phyloP scores from a whole-genome alignment of 1,140 invertebrate species.

The Caligus rogercresseyi region DNA sequence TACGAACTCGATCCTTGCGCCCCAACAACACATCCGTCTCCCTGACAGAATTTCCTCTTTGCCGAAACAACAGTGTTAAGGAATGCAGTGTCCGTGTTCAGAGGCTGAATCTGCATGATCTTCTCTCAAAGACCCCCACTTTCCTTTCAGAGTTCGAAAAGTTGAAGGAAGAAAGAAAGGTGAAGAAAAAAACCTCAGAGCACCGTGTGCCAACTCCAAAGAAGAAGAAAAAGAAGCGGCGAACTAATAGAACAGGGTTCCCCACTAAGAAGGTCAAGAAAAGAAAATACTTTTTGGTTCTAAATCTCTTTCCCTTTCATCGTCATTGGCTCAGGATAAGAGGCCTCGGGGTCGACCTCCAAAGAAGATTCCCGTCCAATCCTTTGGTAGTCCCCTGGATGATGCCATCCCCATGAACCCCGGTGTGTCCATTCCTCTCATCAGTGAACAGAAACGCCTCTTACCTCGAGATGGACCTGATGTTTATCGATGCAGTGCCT shows the following conservation, averaged over 20 bases:
- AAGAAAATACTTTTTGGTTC: no score
- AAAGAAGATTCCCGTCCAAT: not conserved
- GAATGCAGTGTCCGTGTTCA: not conserved
- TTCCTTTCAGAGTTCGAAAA: not conserved
- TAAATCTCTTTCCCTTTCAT: not conserved
- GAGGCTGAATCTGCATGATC: not conserved
- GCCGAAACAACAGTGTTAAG: not conserved
- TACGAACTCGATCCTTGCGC: not conserved
- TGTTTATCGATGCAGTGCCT: not conserved
- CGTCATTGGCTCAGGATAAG: not conserved
- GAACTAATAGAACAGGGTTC: slow-evolving; percentile 66
- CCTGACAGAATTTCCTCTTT: not conserved
- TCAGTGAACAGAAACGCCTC: not conserved
- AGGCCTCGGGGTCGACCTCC: slow-evolving; percentile 5
- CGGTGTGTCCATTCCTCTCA: not conserved
- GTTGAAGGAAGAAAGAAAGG: not conserved
- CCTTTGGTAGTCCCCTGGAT: not conserved
- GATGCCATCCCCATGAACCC: not conserved
- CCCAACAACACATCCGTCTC: not conserved
- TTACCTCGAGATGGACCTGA: not conserved
- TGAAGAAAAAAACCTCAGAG: not conserved
- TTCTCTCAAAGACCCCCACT: not conserved
- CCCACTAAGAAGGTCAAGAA: slow-evolving; percentile 42
- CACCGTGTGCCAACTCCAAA: not conserved
- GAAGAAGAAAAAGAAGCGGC: slow-evolving; percentile 40